Evolutionary conservation across 2,888 invertebrate species (phyloP), one percentile per base, ranked within the genome.

Genomic region (Galeopsomyia nigrocyanea): DNA sequence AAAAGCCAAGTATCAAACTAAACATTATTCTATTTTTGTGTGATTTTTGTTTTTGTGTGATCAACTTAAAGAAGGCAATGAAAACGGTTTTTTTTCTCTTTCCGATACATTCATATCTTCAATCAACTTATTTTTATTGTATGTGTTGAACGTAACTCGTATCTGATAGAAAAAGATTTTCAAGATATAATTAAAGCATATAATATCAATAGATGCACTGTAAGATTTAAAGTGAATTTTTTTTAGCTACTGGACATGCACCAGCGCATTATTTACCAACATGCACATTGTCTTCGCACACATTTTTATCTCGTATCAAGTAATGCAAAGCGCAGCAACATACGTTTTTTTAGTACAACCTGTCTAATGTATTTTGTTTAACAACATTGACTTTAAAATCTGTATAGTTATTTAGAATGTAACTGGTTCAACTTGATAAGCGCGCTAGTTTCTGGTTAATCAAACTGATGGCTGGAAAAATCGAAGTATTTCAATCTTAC

Each of bases 321-420:
- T 10, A 64, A 47, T 50, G 1, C 68, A 49, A 68, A 72, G 51
- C 46, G 22, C 26, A 66, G 47, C 26, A 63, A 67, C 58, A 51
- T 19, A 57, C 57, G 47, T 69, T 64, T 53, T 21, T 72, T 66
- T 39, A 51, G 68, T 65, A 55, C 55, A 65, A 67, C 21, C 66
- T 62, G 65, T 22, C 66, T 64, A 50, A 56, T 57, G 58, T 39
- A 58, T 62, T 49, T 49, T 70, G 16, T 65, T 49, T 19, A 51
- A 26, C 71, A 70, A 74, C 66, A 71, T 63, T 67, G 62, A 70
- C 22, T 71, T 62, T 53, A 73, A 70, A 55, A 65, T 74, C 60
- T 68, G 14, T 70, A 31, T 65, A 67, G 13, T 61, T 64, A 14
- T 68, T 63, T 58, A 61, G 61, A 62, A 60, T 62, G 19, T 31